A percentile compares a stretch with the other conserved stretches of the same genome.
Evolutionary conservation across 92 coral and sea anemone genomes (phyloP).

Genomic region (Actinernus sp.): DNA sequence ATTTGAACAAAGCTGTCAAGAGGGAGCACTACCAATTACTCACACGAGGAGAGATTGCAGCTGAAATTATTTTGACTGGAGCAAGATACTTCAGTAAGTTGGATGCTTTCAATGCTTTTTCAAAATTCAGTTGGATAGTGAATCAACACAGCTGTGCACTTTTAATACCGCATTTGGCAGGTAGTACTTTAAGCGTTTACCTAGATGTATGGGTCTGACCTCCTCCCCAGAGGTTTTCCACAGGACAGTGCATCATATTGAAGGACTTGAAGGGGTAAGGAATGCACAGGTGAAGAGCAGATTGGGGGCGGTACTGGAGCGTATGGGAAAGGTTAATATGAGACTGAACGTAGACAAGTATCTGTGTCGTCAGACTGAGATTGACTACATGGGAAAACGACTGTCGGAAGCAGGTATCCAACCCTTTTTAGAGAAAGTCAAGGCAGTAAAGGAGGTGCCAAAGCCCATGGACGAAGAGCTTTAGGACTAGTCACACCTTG

Average conservation of each 20-base stretch:
- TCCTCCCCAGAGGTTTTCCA: background rate
- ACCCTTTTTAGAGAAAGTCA: too few relatives aligned
- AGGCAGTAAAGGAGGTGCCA: too few relatives aligned
- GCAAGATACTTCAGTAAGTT: background rate
- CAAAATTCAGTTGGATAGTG: background rate
- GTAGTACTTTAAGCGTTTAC: background rate
- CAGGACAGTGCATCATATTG: background rate
- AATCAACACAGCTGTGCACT: background rate
- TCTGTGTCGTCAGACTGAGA: background rate
- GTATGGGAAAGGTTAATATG: background rate
- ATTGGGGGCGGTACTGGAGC: background rate
- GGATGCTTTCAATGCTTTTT: background rate
- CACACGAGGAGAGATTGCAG: background rate
- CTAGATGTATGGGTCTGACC: background rate
- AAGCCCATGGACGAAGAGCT: too few relatives aligned
- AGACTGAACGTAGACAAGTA: background rate
- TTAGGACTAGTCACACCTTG: constrained; percentile 4
- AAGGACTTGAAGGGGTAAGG: background rate
- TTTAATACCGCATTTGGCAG: background rate
- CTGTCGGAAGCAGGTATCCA: too few relatives aligned
- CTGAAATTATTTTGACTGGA: background rate
- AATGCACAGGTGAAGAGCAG: too few relatives aligned
- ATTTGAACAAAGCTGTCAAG: background rate
- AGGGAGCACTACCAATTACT: background rate
- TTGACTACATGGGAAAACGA: background rate